A percentile compares a stretch with the other conserved stretches of the same genome.
Evolutionary conservation across 2,113 vertebrate species (phyloP).

Genomic region (Apodemus speciosus): DNA sequence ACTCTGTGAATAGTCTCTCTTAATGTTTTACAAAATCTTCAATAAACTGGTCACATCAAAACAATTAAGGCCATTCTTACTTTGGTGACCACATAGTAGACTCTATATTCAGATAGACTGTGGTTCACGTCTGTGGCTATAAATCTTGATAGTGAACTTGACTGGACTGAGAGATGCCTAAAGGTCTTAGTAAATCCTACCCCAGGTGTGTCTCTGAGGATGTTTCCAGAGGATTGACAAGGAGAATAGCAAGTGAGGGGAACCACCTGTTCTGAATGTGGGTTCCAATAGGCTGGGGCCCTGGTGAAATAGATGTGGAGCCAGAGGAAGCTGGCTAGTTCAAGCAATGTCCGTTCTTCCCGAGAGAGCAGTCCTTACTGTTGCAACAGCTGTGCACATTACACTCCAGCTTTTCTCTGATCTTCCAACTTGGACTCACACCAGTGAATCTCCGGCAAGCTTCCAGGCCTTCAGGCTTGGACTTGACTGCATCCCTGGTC

Average conservation of each 20-base stretch:
- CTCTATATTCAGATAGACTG: neutral
- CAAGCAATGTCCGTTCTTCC: neutral
- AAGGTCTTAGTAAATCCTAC: neutral
- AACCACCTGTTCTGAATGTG: neutral
- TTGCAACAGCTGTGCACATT: neutral
- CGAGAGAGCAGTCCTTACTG: neutral
- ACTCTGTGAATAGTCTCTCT: neutral
- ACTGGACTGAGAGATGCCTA: neutral
- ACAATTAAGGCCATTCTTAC: neutral
- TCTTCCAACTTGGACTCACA: neutral
- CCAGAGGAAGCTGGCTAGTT: neutral
- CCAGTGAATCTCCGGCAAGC: neutral
- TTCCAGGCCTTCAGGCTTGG: neutral
- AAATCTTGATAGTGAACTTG: neutral
- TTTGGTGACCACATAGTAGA: neutral
- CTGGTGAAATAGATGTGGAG: neutral
- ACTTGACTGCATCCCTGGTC: neutral
- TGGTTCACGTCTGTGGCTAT: neutral
- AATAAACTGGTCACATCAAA: neutral
- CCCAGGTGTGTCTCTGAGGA: neutral
- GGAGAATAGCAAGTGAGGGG: too few relatives aligned
- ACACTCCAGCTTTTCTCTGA: neutral
- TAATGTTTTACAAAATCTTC: neutral
- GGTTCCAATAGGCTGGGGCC: too few relatives aligned
- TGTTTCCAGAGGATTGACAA: neutral